Base-by-base conservation (phyloP, 2,888 invertebrate genomes). In the Ennomos quercinarius region DNA sequence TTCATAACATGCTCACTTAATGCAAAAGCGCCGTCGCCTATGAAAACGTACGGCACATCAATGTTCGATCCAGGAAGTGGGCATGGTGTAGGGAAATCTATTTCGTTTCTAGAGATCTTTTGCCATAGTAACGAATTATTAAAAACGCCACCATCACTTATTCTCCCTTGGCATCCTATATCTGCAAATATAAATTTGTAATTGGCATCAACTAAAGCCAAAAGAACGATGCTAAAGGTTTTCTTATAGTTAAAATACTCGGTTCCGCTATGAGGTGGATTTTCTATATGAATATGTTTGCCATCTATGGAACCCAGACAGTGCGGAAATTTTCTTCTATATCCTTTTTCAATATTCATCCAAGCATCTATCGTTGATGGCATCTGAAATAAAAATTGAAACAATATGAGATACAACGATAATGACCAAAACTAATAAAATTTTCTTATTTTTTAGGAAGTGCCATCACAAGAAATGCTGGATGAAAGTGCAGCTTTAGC, bases 191-290 rank as follows among this genome's bases (percentile, higher is more conserved):
- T 62, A 58, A 76, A 73, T 52, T 63, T 63, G 50, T 71, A 72
- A 49, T 73, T 64, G 48, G 71, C 68, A 63, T 75, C 72, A 48
- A 67, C 71, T 55, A 74, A 52, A 40, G 69, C 73, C 54, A 77
- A 57, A 46, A 74, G 62, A 36, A 74, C 67, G 57, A 73, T 67
- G 54, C 69, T 74, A 51, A 69, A 71, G 57, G 65, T 67, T 27
- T 67, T 57, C 61, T 74, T 44, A 44, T 44, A 74, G 63, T 71
- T 74, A 59, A 72, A 73, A 52, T 66, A 72, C 67, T 64, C n/a
- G 44, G 66, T 64, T 43, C 72, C 75, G 60, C 60, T 67, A 56
- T 74, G 68, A 50, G 63, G 61, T 44, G 72, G 71, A 39, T 72
- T 65, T 65, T 73, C 65, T 40, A 76, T 58, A 47, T 57, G 64